Evolutionary conservation across 2,888 invertebrate species (phyloP), one percentile per base, ranked within the genome.

Genomic region (Tromatobia lineatoria): DNA sequence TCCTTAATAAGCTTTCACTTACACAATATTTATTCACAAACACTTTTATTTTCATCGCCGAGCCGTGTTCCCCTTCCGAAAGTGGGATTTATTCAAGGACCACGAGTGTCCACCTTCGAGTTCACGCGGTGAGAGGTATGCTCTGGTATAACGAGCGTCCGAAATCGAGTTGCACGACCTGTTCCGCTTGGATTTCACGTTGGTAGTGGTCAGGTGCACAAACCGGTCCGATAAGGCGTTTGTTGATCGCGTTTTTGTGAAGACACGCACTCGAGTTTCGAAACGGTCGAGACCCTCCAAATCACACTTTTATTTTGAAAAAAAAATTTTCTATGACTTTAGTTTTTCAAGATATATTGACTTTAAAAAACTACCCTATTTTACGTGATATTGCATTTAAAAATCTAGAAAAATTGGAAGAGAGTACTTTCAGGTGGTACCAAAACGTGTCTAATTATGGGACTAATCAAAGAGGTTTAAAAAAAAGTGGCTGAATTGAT

Each of bases 261-360:
- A 15, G 34, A 34, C 75, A 11, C 25, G 15, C 67, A 57, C 23
- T 67, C 50, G 47, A 66, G 25, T 86, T 73, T 99, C 99, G 94
- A 99, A 99, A 91, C 99, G 95, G 0, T 97, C 98, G 66, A 99
- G 95, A 3, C 99, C 99, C 92, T 99, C 98, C 87, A 98, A 97
- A 94, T 98, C 29, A 4, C 29, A 29, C 3, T 29, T n/a, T n/a
- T n/a, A n/a, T n/a, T n/a, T n/a, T n/a, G n/a, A n/a, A n/a, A n/a
- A n/a, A n/a, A n/a, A n/a, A n/a, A n/a, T n/a, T n/a, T n/a, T n/a
- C n/a, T n/a, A n/a, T n/a, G n/a, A n/a, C n/a, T n/a, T n/a, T n/a
- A n/a, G n/a, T n/a, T n/a, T n/a, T n/a, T n/a, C n/a, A n/a, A n/a
- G n/a, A n/a, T n/a, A n/a, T n/a, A n/a, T n/a, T n/a, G n/a, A n/a